phyloP scores from a whole-genome alignment of 2,888 invertebrate genomes.

The Scrobipalpa costella region DNA sequence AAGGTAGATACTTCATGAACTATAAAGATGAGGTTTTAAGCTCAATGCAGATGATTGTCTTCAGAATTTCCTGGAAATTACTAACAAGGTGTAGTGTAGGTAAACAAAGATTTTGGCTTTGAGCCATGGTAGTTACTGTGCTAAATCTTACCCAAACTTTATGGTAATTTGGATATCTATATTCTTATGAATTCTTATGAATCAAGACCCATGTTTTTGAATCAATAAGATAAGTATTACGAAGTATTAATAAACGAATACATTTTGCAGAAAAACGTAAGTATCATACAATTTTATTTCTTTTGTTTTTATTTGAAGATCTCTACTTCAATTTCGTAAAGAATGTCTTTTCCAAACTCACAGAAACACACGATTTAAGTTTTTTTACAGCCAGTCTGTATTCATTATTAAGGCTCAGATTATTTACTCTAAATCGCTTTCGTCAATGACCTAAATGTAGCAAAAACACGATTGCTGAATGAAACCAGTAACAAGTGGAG shows the following conservation, averaged over 20 bases:
- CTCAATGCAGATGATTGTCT: neutral
- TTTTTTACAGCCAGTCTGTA: neutral
- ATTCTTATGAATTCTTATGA: neutral
- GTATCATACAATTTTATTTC: neutral
- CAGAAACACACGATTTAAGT: no score
- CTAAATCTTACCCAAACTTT: neutral
- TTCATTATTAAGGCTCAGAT: neutral
- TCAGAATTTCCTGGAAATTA: neutral
- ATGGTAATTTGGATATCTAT: neutral
- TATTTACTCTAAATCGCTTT: neutral
- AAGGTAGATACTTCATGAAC: no score
- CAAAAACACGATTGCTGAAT: neutral
- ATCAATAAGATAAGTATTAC: neutral
- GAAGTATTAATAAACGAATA: neutral
- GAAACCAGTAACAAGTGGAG: neutral
- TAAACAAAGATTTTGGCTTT: slow-evolving; percentile 4
- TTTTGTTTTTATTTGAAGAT: neutral
- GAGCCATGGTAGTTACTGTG: neutral
- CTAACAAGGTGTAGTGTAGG: neutral
- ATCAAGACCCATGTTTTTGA: neutral
- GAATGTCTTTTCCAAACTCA: no score
- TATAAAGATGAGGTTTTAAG: no score
- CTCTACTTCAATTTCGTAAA: neutral
- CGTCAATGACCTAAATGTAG: slow-evolving; percentile 3
- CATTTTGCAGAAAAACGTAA: slow-evolving; percentile 11